Evolutionary conservation across 2,113 vertebrate species (phyloP).

Genomic region (Pyrgilauda ruficollis): DNA sequence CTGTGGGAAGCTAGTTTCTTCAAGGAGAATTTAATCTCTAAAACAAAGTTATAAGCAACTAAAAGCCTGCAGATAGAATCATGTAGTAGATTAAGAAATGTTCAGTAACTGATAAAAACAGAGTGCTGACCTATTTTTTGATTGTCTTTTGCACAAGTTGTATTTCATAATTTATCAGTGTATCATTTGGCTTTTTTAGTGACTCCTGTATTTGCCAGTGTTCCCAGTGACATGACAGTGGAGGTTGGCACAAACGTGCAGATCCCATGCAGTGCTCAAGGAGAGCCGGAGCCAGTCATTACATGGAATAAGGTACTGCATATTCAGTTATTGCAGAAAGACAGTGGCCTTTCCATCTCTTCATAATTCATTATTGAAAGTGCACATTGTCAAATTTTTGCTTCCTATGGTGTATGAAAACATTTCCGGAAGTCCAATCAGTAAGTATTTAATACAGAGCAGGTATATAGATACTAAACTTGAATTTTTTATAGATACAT

Average conservation of each 20-base stretch:
- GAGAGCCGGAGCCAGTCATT: slow-evolving; percentile 89
- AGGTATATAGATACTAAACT: not conserved
- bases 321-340: not conserved
- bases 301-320: slow-evolving; percentile 98
- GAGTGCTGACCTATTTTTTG: not conserved
- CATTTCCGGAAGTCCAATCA: not conserved
- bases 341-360: not conserved
- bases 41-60: not conserved
- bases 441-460: not conserved
- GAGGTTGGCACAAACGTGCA: slow-evolving; percentile 92
- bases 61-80: not conserved
- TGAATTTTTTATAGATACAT: not conserved
- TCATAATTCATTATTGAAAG: not conserved
- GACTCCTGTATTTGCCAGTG: slow-evolving; percentile 91
- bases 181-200: slow-evolving; percentile 72
- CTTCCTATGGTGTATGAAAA: not conserved
- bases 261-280: slow-evolving; percentile 93
- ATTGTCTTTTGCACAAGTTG: not conserved
- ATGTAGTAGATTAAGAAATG: not conserved
- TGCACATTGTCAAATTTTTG: not conserved
- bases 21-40: not conserved
- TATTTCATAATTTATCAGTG: not conserved
- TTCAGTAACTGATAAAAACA: not conserved
- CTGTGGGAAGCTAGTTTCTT: not conserved
- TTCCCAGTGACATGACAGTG: slow-evolving; percentile 90